Evolutionary conservation across 1,140 invertebrate genomes (phyloP), one percentile per base, ranked within the genome.

Genomic region (Eubasilissa regina): DNA sequence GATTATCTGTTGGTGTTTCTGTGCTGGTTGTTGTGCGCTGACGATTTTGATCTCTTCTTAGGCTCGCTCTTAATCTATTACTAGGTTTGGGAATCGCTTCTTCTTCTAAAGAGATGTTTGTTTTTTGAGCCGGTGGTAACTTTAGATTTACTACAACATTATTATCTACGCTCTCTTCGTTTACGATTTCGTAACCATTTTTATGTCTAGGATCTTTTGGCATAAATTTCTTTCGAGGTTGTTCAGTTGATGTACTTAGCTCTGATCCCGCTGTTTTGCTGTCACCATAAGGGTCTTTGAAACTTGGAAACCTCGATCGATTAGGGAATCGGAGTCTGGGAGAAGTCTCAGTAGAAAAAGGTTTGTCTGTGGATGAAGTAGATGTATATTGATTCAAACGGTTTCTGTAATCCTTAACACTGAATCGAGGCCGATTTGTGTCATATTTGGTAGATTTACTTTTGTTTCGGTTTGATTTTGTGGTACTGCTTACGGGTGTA

Each of bases 341-440:
- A 64, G 85, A 76, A 19, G 83, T 83, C 70, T 74, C 82, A 11
- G 80, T 66, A 60, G 84, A 84, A 78, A 81, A 80, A 4, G 88
- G 79, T 80, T 88, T 88, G 77, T 89, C 86, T 45, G 90, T 89
- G 44, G 85, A 80, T 48, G 89, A 89, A 15, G 90, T 90, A 10
- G 91, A 89, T 4, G 89, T 89, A 51, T 84, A 84, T 78, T 85
- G 85, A 84, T 86, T 91, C 13, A 90, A 78, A 70, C 89, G 83
- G 72, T 84, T 89, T 83, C 90, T 89, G 70, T 92, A 92, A 83
- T 92, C 91, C 85, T 92, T 92, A 7, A 92, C 89, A 81, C 90
- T 92, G 81, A 92, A 92, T 84, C 89, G 86, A 8, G 91, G 91
- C 66, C 91, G 83, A 45, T 89, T 89, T 44, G 83, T 85, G 13